Evolutionary conservation across 64 coral and sea anemone genomes (phyloP), one percentile per base, ranked within the genome.

Genomic region (Porites lutea): DNA sequence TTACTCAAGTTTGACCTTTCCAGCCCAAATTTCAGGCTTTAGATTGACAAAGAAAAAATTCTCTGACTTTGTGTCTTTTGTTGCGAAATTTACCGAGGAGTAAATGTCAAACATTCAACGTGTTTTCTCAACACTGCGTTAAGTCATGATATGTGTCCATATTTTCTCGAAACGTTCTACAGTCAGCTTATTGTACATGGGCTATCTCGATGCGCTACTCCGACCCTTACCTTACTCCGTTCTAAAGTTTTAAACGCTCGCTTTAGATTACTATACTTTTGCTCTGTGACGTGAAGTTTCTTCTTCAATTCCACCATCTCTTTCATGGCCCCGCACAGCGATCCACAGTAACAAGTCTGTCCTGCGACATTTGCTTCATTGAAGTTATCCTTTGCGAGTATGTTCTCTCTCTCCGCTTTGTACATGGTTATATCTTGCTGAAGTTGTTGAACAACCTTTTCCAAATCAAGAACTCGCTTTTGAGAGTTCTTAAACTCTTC

Each of bases 401-500:
- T 59, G 6, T 8, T 85, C 20, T 93, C 91, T 55, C 79, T 81
- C 50, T 97, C 82, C 12, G 78, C 71, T 37, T 89, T 90, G 70
- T 87, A 92, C 75, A 79, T 75, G 23, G 92, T 79, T 2, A 97
- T 78, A 22, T 97, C 95, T 21, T 94, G 75, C 53, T 97, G 95
- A 50, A 97, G 92, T 21, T 88, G 75, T 18, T 97, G 95, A n/a
- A 97, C 80, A 88, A 91, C 87, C 77, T 97, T 97, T 80, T 97
- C 95, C 20, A 97, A 71, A 59, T 97, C 92, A 62, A 97, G 87
- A 53, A 97, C 93, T 65, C 87, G 93, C 13, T 81, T 81, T 52
- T 97, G 95, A 1, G 95, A 97, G n/a, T 90, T 91, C 69, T 97
- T 91, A 15, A 97, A 90, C 72, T 97, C 95, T 59, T 97, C 95